phyloP scores from a whole-genome alignment of 2,113 vertebrate genomes.

The Charadrius vociferus region DNA sequence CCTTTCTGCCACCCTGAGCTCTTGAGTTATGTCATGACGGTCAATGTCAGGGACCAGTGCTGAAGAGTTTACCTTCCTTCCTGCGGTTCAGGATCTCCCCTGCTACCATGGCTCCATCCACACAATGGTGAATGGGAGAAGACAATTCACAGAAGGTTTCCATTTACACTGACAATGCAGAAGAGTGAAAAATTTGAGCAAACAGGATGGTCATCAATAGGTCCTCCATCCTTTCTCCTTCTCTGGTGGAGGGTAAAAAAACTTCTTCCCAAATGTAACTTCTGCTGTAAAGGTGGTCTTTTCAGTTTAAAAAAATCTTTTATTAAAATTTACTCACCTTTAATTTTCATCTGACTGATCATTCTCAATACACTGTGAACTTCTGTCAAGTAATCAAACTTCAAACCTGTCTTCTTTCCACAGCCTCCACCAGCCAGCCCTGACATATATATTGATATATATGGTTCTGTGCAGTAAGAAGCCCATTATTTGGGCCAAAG shows the following conservation, averaged over 20 bases:
- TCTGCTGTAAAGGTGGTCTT: too few species aligned
- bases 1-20: neutral
- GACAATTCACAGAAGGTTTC: neutral
- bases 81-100: neutral
- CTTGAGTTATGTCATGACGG: neutral
- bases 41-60: neutral
- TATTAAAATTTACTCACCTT: too few species aligned
- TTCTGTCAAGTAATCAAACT: too few species aligned
- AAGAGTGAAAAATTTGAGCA: neutral
- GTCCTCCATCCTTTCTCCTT: neutral
- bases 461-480: neutral
- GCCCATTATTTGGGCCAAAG: neutral
- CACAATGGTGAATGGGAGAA: neutral
- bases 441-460: neutral
- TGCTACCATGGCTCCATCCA: neutral
- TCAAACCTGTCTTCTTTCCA: neutral
- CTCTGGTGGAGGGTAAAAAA: too few species aligned
- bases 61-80: neutral
- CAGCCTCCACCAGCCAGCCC: neutral
- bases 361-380: too few species aligned
- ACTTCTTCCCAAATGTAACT: too few species aligned
- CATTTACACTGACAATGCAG: neutral
- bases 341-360: too few species aligned
- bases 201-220: fast-evolving
- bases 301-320: too few species aligned